A percentile compares a stretch with the other conserved stretches of the same genome.
These are phyloP conservation scores for Azemiops feae DNA, from an alignment of 2,113 vertebrate species.

Conservation along the genomic window DNA sequence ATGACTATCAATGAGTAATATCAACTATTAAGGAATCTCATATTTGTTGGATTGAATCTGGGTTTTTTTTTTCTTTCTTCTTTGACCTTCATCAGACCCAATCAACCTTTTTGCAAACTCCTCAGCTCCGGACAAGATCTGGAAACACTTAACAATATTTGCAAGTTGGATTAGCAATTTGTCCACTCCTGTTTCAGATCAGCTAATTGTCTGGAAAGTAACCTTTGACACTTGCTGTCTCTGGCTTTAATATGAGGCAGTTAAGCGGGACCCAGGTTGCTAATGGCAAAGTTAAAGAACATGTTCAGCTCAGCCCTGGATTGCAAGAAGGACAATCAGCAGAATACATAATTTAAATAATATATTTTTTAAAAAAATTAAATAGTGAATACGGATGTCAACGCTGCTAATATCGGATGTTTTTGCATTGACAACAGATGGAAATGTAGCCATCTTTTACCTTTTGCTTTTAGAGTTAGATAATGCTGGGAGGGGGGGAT, in stretches of 20 bases:
- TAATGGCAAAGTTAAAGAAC: background rate
- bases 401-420: too few relatives aligned
- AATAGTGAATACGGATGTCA: too few relatives aligned
- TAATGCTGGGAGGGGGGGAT: too few relatives aligned
- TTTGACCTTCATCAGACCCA: slow-evolving; percentile 8
- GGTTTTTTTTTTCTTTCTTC: accelerated
- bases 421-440: too few relatives aligned
- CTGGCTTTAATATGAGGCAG: slow-evolving; percentile 6
- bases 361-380: background rate
- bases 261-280: background rate
- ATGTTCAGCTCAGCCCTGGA: background rate
- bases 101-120: slow-evolving; percentile 34
- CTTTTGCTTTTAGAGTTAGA: too few relatives aligned
- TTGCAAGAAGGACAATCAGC: background rate
- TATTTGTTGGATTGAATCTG: background rate
- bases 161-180: background rate
- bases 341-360: background rate
- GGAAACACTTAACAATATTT: background rate
- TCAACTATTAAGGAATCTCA: background rate
- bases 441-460: too few relatives aligned
- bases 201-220: slow-evolving; percentile 24
- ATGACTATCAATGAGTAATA: background rate
- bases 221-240: background rate
- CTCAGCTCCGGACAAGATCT: background rate
- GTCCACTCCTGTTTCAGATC: accelerated